Conservation (phyloP, 2,797 vertebrate species). For the Adelosebastes latens region DNA sequence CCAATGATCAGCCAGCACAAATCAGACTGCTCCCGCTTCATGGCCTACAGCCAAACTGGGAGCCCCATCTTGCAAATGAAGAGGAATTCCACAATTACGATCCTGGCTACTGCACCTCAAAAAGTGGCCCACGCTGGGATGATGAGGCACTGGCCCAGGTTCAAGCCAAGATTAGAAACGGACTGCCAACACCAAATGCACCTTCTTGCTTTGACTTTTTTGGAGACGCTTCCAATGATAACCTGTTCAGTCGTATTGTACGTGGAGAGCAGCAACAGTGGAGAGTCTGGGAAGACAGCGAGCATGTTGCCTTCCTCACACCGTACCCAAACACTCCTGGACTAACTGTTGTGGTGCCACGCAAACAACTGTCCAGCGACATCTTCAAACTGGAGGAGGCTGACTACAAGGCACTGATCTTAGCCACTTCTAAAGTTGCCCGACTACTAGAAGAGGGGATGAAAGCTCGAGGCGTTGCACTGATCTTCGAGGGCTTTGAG, state of each 20-base stretch:
- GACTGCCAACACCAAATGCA: conserved; percentile 77
- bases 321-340: conserved; percentile 85
- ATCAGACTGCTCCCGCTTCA: conserved; percentile 82
- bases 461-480: conserved; percentile 73
- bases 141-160: conserved; percentile 68
- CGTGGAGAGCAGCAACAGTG: conserved; percentile 84
- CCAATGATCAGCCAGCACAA: conserved; percentile 63
- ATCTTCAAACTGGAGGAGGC: conserved; percentile 75
- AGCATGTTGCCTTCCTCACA: conserved; percentile 84
- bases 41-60: conserved; percentile 78
- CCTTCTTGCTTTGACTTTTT: conserved; percentile 78
- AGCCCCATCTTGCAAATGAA: conserved; percentile 70
- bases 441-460: conserved; percentile 76
- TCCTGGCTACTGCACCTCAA: conserved; percentile 83
- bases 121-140: conserved; percentile 77
- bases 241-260: conserved; percentile 82
- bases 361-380: conserved; percentile 81
- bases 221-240: conserved; percentile 68
- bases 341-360: conserved; percentile 83
- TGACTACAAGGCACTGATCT: conserved; percentile 78
- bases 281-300: conserved; percentile 85
- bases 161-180: conserved; percentile 74
- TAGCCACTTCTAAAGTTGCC: conserved; percentile 77
- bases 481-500: conserved; percentile 85
- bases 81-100: conserved; percentile 75